Evolutionary conservation across 2,888 invertebrate species (phyloP), one percentile per base, ranked within the genome.

Genomic region (Polydesmus complanatus): DNA sequence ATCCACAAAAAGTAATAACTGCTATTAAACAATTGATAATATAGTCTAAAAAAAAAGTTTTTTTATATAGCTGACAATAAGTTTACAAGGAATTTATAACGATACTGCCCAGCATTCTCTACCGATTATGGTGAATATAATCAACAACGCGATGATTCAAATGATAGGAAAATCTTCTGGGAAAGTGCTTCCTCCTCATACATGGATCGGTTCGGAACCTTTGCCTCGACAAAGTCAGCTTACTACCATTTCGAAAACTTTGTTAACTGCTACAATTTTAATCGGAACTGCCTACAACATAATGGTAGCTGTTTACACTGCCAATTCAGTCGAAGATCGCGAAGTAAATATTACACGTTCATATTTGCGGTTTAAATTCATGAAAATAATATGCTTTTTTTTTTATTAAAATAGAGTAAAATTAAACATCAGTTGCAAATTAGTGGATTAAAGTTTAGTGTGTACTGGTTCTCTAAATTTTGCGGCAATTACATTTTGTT

Each of bases 231-330:
- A 85, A 84, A 0, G 81, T 83, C 1, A 84, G 84, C 66, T 84
- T 84, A 14, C 83, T 83, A 68, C 82, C 82, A 68, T 83, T 85
- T 70, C 83, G 69, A 72, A 83, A 47, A 84, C 84, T 1, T 81
- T 83, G 60, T 83, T 86, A 57, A 80, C 83, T 1, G 83, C 86
- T n/a, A 81, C 85, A 1, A 78, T 86, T 1, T 82, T 88, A 65
- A 81, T 90, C 70, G 89, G 88, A 54, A 84, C 88, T 82, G 84
- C 86, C 62, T 86, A 89, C 68, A 83, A 86, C 0, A 73, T 87
- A 61, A 81, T 88, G 19, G 85, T 88, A 0, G 83, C 86, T 27
- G 85, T 84, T 27, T 75, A 89, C 68, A 86, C 85, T 1, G 82
- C 86, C 3, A 86, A 87, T 67, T 83, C 88, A 74, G 88, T 90